Base-by-base conservation (phyloP, 1,140 invertebrate genomes). In the Portunus trituberculatus region DNA sequence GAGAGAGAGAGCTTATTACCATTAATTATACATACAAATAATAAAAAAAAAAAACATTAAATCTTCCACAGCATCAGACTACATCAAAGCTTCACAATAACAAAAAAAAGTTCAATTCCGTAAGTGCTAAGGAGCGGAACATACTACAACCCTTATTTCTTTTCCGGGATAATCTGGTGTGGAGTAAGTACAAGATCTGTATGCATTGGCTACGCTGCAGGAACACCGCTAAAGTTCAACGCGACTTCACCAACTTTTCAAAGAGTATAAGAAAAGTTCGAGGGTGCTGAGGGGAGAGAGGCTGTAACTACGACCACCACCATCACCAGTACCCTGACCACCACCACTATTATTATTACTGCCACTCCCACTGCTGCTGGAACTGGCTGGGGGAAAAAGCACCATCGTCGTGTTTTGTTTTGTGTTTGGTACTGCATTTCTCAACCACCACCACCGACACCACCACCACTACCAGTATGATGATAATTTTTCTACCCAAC, bases 221-320 rank as follows among this genome's bases (percentile, higher is more conserved):
- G 67, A 76, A 76, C 67, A 76, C 67, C 67, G 67, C 67, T n/a
- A 76, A 76, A 76, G 67, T 76, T 76, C 67, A 76, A 12, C 67
- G 12, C n/a, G 20, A 76, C 67, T 76, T 8, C 0, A 76, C 67
- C 67, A 76, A 76, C 67, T 76, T 76, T 76, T 76, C 67, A 25
- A 0, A 7, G 67, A 25, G 25, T 76, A 76, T 76, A 25, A n/a
- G 67, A n/a, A n/a, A 76, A 76, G 20, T 76, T n/a, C 8, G 67
- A n/a, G 20, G 20, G 67, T 76, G 67, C n/a, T n/a, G 25, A 7
- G 67, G 1, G 67, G 67, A n/a, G 20, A 20, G 67, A 25, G 20
- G n/a, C 67, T 20, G 20, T 7, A 25, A n/a, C 7, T 20, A 76
- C 20, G 7, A 76, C 67, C 67, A n/a, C 67, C 67, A 76, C 67